Evolutionary conservation across 1,140 invertebrate species (phyloP).

Genomic region (Anastrepha ludens): DNA sequence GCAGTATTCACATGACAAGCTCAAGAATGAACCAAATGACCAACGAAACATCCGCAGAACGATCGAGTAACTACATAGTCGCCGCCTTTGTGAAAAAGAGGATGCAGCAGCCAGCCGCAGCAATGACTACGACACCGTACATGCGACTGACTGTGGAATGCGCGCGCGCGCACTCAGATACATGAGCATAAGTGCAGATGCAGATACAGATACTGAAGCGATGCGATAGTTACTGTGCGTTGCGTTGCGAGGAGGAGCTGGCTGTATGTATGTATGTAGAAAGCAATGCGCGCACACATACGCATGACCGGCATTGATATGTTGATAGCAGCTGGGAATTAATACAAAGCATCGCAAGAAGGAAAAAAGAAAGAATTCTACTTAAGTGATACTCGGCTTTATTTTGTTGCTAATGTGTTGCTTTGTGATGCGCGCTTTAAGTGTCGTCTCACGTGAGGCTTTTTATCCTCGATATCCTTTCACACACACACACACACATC

Average conservation of each 20-base stretch:
- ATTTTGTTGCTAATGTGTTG: constrained; percentile 46
- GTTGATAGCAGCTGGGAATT: constrained; percentile 13
- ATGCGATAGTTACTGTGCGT: not conserved
- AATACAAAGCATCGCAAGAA: not conserved
- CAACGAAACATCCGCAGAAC: constrained; percentile 13
- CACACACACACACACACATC: not conserved
- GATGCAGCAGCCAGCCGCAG: not conserved
- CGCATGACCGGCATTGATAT: not conserved
- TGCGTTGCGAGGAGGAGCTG: not conserved
- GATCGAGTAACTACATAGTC: not conserved
- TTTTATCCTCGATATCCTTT: constrained; percentile 33
- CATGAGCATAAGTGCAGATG: constrained; percentile 51
- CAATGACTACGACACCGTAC: not conserved
- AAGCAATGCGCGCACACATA: not conserved
- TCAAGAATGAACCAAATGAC: not conserved
- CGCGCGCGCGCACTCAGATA: not conserved
- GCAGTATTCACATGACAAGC: not conserved
- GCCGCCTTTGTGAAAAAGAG: not conserved
- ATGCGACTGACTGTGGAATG: not conserved
- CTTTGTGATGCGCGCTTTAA: not conserved
- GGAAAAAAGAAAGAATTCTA: not conserved
- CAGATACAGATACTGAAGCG: constrained; percentile 31
- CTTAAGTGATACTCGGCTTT: constrained; percentile 19
- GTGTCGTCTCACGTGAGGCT: constrained; percentile 42
- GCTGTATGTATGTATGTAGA: not conserved